A percentile compares a stretch with the other conserved stretches of the same genome.
These are phyloP conservation scores for Bacillus rossius DNA, from an alignment of 1,140 invertebrate species.

Conservation along the genomic window DNA sequence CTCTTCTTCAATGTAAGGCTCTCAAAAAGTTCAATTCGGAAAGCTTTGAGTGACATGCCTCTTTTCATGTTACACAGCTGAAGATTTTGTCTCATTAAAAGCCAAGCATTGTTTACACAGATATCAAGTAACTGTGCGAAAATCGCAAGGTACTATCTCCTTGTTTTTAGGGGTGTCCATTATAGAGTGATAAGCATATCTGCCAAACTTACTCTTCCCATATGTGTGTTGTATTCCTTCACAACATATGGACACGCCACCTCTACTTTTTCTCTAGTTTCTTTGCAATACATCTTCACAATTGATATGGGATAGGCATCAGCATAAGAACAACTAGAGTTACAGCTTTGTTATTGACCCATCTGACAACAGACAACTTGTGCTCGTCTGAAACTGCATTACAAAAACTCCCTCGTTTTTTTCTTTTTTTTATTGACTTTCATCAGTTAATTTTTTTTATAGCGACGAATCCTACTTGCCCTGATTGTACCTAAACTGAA, in stretches of 20 bases:
- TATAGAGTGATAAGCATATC: conserved; percentile 42
- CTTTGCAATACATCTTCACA: conserved; percentile 32
- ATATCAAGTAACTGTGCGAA: no score
- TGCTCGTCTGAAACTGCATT: conserved; percentile 18
- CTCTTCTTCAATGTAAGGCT: no score
- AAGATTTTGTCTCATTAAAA: no score
- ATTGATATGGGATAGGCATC: conserved; percentile 30
- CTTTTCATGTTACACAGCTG: no score
- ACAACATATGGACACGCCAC: conserved; percentile 39
- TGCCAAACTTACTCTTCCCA: conserved; percentile 36
- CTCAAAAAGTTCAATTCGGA: no score
- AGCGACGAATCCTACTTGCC: background rate
- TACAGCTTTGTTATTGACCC: conserved; percentile 43
- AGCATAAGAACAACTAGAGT: conserved; percentile 36
- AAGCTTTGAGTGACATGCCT: no score
- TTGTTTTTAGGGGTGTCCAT: conserved; percentile 18
- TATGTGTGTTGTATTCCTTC: conserved; percentile 38
- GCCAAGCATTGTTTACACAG: no score
- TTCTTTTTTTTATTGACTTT: no score
- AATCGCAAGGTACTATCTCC: no score
- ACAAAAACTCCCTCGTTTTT: conserved; percentile 30
- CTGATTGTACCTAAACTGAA: background rate
- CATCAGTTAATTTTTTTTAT: no score
- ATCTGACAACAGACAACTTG: conserved; percentile 33
- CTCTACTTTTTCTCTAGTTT: conserved; percentile 28